A percentile compares a stretch with the other conserved stretches of the same genome.
phyloP scores from a whole-genome alignment of 2,888 invertebrate genomes.

The Myopa testacea region DNA sequence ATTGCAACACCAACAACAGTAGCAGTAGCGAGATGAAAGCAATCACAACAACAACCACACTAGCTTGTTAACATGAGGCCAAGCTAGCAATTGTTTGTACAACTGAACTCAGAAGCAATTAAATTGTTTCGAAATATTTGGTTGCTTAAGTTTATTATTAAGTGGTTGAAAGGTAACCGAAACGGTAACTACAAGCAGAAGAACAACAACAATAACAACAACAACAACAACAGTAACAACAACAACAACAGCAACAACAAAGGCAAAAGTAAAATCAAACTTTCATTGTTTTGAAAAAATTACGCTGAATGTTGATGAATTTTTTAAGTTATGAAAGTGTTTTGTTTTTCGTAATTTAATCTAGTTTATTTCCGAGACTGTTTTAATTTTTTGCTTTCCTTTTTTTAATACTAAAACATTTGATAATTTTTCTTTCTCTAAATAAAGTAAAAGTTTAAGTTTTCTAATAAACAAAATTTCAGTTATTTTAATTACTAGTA shows the following conservation, averaged over 20 bases:
- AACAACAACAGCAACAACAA: neutral
- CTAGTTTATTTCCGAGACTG: neutral
- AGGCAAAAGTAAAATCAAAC: neutral
- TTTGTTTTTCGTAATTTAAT: neutral
- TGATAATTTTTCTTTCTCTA: neutral
- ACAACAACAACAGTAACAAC: neutral
- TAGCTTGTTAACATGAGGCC: neutral
- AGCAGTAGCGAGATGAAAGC: neutral
- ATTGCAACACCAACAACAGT: neutral
- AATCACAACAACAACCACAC: neutral
- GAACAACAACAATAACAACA: neutral
- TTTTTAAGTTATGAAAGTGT: neutral
- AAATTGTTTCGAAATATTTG: conserved; percentile 23
- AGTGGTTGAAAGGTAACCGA: neutral
- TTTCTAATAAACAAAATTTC: neutral
- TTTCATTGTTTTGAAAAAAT: conserved; percentile 20
- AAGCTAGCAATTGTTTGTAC: conserved; percentile 12
- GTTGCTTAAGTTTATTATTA: conserved; percentile 8
- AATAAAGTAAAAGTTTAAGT: neutral
- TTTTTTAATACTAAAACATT: neutral
- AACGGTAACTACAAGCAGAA: neutral
- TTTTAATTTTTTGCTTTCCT: neutral
- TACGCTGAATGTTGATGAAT: neutral
- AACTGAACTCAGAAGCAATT: conserved; percentile 19
- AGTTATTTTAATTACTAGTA: neutral